phyloP scores from a whole-genome alignment of 53 echinoderm and acorn worm genomes.

The Holothuria scabra region DNA sequence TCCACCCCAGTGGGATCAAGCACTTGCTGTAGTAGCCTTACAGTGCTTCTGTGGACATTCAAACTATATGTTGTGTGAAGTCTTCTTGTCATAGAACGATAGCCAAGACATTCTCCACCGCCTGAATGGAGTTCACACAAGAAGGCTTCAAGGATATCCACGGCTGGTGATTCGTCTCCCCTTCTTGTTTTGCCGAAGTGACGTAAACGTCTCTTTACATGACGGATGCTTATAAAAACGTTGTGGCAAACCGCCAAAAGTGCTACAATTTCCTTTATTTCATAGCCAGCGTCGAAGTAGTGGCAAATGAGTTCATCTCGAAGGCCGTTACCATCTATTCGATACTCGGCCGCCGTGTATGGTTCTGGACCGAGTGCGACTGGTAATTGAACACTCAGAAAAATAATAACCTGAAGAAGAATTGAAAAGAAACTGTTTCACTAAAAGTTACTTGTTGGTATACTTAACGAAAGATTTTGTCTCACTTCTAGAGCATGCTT shows the following conservation, averaged over 20 bases:
- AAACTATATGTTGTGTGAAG: slow-evolving; percentile 39
- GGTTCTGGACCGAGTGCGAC: neutral
- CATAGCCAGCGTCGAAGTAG: slow-evolving; percentile 56
- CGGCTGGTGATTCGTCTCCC: slow-evolving; percentile 14
- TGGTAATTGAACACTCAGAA: slow-evolving; percentile 13
- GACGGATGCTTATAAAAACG: slow-evolving; percentile 55
- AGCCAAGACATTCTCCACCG: slow-evolving; percentile 51
- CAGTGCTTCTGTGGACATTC: slow-evolving; percentile 36
- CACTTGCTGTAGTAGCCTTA: slow-evolving; percentile 42
- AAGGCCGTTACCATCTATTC: slow-evolving; percentile 14
- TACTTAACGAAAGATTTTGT: too few species aligned
- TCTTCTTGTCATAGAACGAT: slow-evolving; percentile 53
- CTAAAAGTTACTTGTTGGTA: too few species aligned
- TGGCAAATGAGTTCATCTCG: slow-evolving; percentile 53
- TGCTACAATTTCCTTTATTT: slow-evolving; percentile 48
- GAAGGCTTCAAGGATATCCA: slow-evolving; percentile 41
- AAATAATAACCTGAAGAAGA: slow-evolving; percentile 12
- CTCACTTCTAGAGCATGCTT: too few species aligned
- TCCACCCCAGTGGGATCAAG: slow-evolving; percentile 69
- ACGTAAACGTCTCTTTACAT: slow-evolving; percentile 47
- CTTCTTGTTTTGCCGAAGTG: slow-evolving; percentile 44
- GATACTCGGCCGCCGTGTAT: slow-evolving; percentile 37
- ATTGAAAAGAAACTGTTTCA: slow-evolving; percentile 12
- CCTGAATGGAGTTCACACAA: slow-evolving; percentile 15
- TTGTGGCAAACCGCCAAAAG: slow-evolving; percentile 46